These are phyloP conservation scores for Deilephila elpenor DNA, from an alignment of 2,888 invertebrate species.

Conservation along the genomic window DNA sequence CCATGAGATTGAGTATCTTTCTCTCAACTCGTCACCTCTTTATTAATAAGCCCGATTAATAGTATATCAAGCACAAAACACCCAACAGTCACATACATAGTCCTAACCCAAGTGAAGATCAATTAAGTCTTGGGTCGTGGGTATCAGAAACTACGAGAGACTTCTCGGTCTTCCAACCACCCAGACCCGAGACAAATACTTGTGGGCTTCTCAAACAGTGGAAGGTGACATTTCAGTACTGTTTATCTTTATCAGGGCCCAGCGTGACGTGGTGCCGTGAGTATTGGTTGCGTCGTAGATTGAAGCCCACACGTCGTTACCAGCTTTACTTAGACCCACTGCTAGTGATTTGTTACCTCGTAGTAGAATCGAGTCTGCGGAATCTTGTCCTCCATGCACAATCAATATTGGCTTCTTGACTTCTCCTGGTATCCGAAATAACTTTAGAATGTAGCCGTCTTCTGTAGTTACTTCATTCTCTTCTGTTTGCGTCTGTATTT, in stretches of 20 bases:
- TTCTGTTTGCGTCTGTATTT: constrained; percentile 18
- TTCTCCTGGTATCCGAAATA: constrained; percentile 47
- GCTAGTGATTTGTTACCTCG: constrained; percentile 48
- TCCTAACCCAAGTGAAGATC: no score
- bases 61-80: no score
- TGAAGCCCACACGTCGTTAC: constrained; percentile 63
- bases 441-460: constrained; percentile 48
- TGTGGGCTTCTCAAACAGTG: no score
- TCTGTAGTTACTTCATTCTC: constrained; percentile 44
- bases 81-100: no score
- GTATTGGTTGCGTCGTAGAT: constrained; percentile 37
- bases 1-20: no score
- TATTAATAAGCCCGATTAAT: not conserved
- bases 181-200: no score
- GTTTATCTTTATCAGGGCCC: constrained; percentile 36
- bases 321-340: constrained; percentile 63
- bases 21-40: no score
- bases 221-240: constrained; percentile 30
- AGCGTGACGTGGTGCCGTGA: constrained; percentile 32
- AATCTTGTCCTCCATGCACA: constrained; percentile 48
- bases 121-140: no score
- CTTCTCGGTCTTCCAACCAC: no score
- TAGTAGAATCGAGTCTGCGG: constrained; percentile 46
- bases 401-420: constrained; percentile 43
- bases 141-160: no score